Percentiles rank a stretch among this genome's conserved stretches.
Evolutionary conservation across 2,888 invertebrate genomes (phyloP).

Genomic region (Augiades crinisus): DNA sequence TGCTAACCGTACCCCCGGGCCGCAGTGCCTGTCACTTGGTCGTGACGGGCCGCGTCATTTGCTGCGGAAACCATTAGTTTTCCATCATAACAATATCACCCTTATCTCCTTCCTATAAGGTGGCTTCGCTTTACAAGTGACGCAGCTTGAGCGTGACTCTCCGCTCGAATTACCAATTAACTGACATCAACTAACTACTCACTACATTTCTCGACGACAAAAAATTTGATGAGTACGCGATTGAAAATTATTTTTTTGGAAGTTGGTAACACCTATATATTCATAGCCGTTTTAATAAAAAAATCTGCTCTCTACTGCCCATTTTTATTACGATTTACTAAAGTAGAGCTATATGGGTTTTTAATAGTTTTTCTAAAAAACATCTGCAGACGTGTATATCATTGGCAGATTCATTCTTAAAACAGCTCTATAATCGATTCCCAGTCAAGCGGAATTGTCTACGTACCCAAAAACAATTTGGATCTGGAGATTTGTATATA

Average conservation of each 20-base stretch:
- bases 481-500: too few species aligned
- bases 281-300: too few species aligned
- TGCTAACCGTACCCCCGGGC: constrained; percentile 14
- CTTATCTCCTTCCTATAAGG: constrained; percentile 20
- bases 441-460: too few species aligned
- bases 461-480: too few species aligned
- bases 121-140: constrained; percentile 18
- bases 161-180: constrained; percentile 52
- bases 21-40: constrained; percentile 37
- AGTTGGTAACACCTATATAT: not conserved
- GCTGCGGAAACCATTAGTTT: constrained; percentile 39
- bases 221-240: constrained; percentile 22
- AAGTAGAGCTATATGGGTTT: too few species aligned
- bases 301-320: too few species aligned
- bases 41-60: constrained; percentile 41
- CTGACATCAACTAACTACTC: constrained; percentile 46
- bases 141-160: constrained; percentile 43
- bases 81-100: constrained; percentile 9
- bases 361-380: too few species aligned
- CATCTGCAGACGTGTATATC: too few species aligned
- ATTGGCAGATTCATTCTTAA: too few species aligned
- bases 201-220: constrained; percentile 42
- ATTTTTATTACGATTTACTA: too few species aligned
- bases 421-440: too few species aligned
- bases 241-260: constrained; percentile 1